A percentile compares a stretch with the other conserved stretches of the same genome.
These are phyloP conservation scores for Mormyrus lacerda DNA, from an alignment of 2,113 vertebrate genomes.

Conservation along the genomic window DNA sequence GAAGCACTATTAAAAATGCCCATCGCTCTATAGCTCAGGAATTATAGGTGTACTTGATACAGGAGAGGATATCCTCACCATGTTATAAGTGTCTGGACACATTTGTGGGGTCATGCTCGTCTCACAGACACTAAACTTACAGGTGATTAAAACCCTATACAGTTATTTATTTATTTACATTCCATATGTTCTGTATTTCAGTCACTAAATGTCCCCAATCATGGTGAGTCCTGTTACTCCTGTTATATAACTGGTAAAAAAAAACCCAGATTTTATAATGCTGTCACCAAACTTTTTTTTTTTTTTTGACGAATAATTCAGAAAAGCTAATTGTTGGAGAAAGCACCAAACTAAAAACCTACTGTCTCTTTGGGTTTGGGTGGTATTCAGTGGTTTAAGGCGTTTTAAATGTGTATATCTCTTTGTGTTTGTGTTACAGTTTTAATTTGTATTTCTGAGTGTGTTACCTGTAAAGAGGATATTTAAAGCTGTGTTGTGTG, in stretches of 20 bases:
- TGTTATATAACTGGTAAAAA: neutral
- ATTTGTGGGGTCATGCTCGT: neutral
- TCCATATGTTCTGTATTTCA: neutral
- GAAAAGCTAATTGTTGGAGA: neutral
- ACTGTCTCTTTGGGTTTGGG: neutral
- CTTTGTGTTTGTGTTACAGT: neutral
- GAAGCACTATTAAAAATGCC: neutral
- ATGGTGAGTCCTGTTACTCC: neutral
- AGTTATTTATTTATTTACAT: neutral
- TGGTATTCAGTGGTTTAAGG: neutral
- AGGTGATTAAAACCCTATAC: neutral
- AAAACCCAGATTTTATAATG: neutral
- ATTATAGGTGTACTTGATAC: slow-evolving; percentile 1
- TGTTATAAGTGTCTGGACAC: neutral
- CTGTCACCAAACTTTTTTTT: neutral
- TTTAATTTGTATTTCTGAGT: slow-evolving; percentile 1
- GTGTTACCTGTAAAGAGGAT: neutral
- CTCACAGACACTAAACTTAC: neutral
- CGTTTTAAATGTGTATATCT: neutral
- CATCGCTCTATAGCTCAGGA: slow-evolving; percentile 18
- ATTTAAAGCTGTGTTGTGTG: neutral
- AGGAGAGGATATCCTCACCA: neutral
- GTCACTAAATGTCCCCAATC: neutral
- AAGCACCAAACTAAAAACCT: neutral
- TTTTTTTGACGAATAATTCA: neutral